Evolutionary conservation across 2,113 vertebrate species (phyloP).

Genomic region (Uria aalge): DNA sequence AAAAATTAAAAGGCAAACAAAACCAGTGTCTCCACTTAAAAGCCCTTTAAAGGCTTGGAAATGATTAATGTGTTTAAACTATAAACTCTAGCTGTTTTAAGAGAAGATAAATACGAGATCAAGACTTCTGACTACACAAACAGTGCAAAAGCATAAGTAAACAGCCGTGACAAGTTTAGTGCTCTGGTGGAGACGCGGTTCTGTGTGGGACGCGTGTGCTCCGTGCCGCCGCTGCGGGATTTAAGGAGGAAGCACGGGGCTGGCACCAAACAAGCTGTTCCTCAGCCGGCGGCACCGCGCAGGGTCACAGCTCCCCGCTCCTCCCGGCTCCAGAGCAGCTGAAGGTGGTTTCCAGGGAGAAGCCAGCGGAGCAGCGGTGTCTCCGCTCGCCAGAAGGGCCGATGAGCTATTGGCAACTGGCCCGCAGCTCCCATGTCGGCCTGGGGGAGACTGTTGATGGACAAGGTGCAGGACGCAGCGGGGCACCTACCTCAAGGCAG

Average conservation of each 20-base stretch:
- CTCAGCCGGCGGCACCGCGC: accelerated
- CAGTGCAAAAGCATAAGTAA: constrained; percentile 55
- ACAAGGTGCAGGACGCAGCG: accelerated
- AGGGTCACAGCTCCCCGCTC: neutral
- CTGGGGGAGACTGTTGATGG: neutral
- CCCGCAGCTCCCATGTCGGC: accelerated
- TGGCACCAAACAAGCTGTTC: neutral
- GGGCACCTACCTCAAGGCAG: neutral
- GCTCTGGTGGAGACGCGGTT: neutral
- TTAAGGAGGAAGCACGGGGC: neutral
- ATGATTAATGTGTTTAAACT: constrained; percentile 59
- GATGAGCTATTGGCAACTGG: neutral
- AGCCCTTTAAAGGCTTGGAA: constrained; percentile 41
- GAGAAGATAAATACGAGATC: constrained; percentile 58
- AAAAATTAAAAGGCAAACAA: constrained; percentile 30
- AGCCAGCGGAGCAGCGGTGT: neutral
- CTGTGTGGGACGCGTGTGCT: neutral
- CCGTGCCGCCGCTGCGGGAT: neutral
- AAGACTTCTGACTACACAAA: constrained; percentile 73
- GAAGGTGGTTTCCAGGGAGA: accelerated
- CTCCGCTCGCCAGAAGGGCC: accelerated
- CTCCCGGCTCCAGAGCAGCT: neutral
- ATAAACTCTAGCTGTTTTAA: constrained; percentile 30
- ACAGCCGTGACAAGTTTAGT: constrained; percentile 53
- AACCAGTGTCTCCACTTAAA: constrained; percentile 44